Percentiles rank a stretch among this genome's conserved stretches.
Evolutionary conservation across 2,113 vertebrate species (phyloP).

Genomic region (human): GRCh38 chr11:16517501-16518000

Average conservation of each 20-base stretch:
- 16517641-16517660: not conserved
- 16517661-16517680: constrained; percentile 19
- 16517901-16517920: not conserved
- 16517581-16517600: not conserved
- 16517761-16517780: not conserved
- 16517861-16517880: constrained; percentile 12
- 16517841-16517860: constrained; percentile 17
- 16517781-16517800: constrained; percentile 23
- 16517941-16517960: not conserved
- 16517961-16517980: not conserved
- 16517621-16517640: not conserved
- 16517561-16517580: not conserved
- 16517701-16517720: constrained; percentile 13
- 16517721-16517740: constrained; percentile 18
- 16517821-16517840: constrained; percentile 20
- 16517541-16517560: not conserved
- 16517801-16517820: not conserved
- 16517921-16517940: not conserved
- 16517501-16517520: not conserved
- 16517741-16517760: not conserved
- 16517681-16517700: not conserved
- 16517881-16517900: not conserved
- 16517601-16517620: not conserved
- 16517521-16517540: constrained; percentile 32
- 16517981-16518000: not conserved